Percentiles rank a stretch among this genome's conserved stretches.
These are phyloP conservation scores for Magallana ariakensis DNA, from an alignment of 1,140 invertebrate species.

Conservation along the genomic window DNA sequence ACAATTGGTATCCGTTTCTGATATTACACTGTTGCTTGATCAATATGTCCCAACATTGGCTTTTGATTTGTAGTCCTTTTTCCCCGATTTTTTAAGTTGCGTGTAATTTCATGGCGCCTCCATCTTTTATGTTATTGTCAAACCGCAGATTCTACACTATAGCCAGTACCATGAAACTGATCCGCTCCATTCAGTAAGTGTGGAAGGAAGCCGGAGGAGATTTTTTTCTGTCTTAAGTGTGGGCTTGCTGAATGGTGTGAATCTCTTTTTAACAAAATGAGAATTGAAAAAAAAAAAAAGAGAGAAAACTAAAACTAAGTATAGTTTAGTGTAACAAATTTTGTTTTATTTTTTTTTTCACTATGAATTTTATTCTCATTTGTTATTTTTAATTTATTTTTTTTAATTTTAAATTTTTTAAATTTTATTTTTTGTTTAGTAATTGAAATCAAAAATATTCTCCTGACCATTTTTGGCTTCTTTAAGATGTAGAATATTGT, in stretches of 20 bases:
- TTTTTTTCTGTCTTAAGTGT: constrained; percentile 40
- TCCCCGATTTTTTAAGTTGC: constrained; percentile 27
- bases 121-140: constrained; percentile 34
- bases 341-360: not conserved
- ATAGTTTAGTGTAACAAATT: constrained; percentile 1
- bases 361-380: too few relatives aligned
- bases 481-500: too few relatives aligned
- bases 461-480: too few relatives aligned
- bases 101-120: constrained; percentile 7
- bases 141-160: constrained; percentile 73
- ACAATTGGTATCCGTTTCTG: too few relatives aligned
- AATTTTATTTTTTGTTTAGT: too few relatives aligned
- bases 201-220: constrained; percentile 19
- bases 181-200: constrained; percentile 76
- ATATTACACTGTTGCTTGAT: not conserved
- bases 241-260: constrained; percentile 21
- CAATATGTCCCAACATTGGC: not conserved
- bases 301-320: not conserved
- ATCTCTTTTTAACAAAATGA: not conserved
- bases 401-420: too few relatives aligned
- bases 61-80: constrained; percentile 20
- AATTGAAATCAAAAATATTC: too few relatives aligned
- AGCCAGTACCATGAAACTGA: constrained; percentile 70
- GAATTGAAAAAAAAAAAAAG: too few relatives aligned
- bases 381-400: too few relatives aligned